Evolutionary conservation across 2,797 vertebrate species (phyloP), one percentile per base, ranked within the genome.

Genomic region (Botia almorhae): DNA sequence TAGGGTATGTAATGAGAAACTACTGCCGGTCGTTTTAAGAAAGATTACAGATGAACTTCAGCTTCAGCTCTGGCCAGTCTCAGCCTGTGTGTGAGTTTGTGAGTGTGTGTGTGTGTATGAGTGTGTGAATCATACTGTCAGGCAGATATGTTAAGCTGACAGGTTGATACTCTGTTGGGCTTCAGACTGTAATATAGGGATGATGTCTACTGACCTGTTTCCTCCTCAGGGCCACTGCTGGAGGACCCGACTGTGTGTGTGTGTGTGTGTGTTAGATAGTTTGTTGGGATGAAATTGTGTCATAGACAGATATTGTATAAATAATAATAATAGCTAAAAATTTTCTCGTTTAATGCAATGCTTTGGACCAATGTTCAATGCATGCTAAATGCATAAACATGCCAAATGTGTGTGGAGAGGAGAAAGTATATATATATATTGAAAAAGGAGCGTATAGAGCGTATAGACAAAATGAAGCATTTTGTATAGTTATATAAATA

Each of bases 141-240:
- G 46, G 33, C 72, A 70, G 53, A 70, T 82, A 74, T 81, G 76
- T 74, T 69, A 65, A 80, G 63, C 69, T 81, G 83, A 86, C 83
- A 85, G 81, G 76, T 48, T 80, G 75, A 72, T 75, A 74, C 77
- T 82, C 76, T 64, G 67, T 26, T 74, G 50, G 50, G n/a, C 21
- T 63, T 74, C 36, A 61, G 56, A 14, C 65, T 76, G 75, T 69
- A 58, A 69, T 68, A 82, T 64, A 48, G 55, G 69, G 64, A 77
- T 87, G 80, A 87, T 85, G 76, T 70, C 77, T 74, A 81, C 76
- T 87, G 85, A 85, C 81, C 79, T 81, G 76, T 65, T 75, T 85
- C 73, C 46, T 67, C 39, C 56, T 72, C 58, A 65, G 76, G 78
- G 81, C 55, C 63, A 76, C 68, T 56, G 58, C 78, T 65, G 64